Evolutionary conservation across 2,888 invertebrate genomes (phyloP).

Genomic region (Lycia hirtaria): DNA sequence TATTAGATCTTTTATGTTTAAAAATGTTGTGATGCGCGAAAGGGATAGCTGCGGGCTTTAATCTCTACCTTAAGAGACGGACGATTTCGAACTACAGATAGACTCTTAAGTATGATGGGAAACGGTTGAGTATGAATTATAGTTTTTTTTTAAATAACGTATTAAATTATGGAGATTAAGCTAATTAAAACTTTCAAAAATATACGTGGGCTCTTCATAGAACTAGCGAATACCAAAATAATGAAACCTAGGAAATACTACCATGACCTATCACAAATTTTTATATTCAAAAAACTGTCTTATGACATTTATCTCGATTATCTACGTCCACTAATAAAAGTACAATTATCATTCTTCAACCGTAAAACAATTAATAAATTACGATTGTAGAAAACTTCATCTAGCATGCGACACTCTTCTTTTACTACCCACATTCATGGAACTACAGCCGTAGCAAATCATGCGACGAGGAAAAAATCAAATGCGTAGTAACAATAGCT

Average conservation of each 20-base stretch:
- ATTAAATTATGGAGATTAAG: too few relatives aligned
- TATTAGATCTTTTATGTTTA: too few relatives aligned
- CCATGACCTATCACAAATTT: not conserved
- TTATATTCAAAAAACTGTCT: not conserved
- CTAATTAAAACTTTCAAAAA: too few relatives aligned
- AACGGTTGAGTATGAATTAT: too few relatives aligned
- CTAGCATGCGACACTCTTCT: slow-evolving; percentile 42
- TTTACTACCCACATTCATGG: slow-evolving; percentile 40
- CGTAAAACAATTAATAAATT: slow-evolving; percentile 28
- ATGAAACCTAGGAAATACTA: not conserved
- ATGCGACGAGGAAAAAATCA: slow-evolving; percentile 32
- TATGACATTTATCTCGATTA: slow-evolving; percentile 4
- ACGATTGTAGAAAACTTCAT: slow-evolving; percentile 39
- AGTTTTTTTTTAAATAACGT: too few relatives aligned
- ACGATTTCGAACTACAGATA: too few relatives aligned
- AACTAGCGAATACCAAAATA: too few relatives aligned
- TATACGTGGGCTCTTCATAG: too few relatives aligned
- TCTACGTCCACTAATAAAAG: slow-evolving; percentile 9
- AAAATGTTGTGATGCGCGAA: too few relatives aligned
- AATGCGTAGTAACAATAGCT: slow-evolving; percentile 8
- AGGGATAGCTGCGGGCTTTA: too few relatives aligned
- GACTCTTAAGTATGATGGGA: too few relatives aligned
- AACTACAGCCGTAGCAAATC: slow-evolving; percentile 43
- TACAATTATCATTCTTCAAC: slow-evolving; percentile 22
- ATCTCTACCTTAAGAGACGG: too few relatives aligned